phyloP scores from a whole-genome alignment of 1,140 invertebrate genomes.

The Leguminivora glycinivorella region DNA sequence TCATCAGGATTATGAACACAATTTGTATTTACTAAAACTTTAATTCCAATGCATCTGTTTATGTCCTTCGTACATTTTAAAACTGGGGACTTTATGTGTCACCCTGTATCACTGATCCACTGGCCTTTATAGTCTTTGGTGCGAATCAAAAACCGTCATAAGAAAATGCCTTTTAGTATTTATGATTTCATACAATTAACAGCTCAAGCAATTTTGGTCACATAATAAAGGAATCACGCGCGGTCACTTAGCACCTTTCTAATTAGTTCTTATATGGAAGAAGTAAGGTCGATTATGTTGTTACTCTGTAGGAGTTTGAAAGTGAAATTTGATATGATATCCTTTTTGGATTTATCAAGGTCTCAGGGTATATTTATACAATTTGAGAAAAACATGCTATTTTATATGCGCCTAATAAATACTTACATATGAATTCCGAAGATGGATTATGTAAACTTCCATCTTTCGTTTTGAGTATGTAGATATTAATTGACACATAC shows the following conservation, averaged over 20 bases:
- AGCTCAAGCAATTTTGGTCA: background rate
- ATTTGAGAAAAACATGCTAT: background rate
- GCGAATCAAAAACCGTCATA: slow-evolving; percentile 1
- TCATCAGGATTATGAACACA: background rate
- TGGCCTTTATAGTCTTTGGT: slow-evolving; percentile 21
- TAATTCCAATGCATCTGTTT: background rate
- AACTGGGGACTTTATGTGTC: background rate
- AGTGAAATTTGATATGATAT: slow-evolving; percentile 19
- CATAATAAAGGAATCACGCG: slow-evolving; percentile 12
- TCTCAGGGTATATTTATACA: background rate
- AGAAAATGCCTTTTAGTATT: background rate
- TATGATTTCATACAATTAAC: background rate
- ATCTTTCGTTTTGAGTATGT: no score
- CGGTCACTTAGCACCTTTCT: slow-evolving; percentile 13
- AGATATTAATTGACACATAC: no score
- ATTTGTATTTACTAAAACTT: background rate
- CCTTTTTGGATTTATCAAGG: background rate
- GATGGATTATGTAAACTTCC: no score
- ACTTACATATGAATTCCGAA: no score
- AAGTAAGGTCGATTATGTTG: background rate
- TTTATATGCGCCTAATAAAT: background rate
- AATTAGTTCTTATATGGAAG: background rate
- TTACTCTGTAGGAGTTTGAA: slow-evolving; percentile 7
- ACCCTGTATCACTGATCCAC: slow-evolving; percentile 20
- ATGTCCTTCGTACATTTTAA: background rate